A percentile compares a stretch with the other conserved stretches of the same genome.
phyloP scores from a whole-genome alignment of 2,888 invertebrate genomes.

The Magallana nippona region DNA sequence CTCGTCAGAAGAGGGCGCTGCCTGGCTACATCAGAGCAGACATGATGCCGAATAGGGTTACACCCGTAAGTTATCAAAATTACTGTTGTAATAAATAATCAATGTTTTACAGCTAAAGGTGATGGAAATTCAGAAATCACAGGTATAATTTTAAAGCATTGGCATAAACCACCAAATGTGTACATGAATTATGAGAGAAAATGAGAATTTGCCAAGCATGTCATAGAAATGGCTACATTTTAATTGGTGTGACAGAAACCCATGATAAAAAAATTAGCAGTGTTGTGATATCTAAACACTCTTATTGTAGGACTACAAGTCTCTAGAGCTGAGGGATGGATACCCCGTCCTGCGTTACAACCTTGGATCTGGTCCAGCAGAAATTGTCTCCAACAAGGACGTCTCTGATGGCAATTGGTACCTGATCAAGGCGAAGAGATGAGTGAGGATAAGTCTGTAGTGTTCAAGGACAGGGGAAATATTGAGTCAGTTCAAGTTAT shows the following conservation, averaged over 20 bases:
- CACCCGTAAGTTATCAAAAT: slow-evolving; percentile 41
- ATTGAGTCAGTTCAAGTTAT: too few relatives aligned
- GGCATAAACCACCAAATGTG: too few relatives aligned
- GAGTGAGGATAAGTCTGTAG: slow-evolving; percentile 45
- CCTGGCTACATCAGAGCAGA: slow-evolving; percentile 92
- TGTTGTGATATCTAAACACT: neutral
- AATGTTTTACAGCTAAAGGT: neutral
- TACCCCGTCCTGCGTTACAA: slow-evolving; percentile 92
- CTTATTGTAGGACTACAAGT: slow-evolving; percentile 87
- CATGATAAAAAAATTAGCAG: too few relatives aligned
- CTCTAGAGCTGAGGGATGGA: slow-evolving; percentile 87
- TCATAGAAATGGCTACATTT: too few relatives aligned
- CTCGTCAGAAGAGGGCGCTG: slow-evolving; percentile 85
- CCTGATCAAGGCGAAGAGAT: slow-evolving; percentile 93
- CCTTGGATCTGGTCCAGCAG: slow-evolving; percentile 90
- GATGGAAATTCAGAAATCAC: too few relatives aligned
- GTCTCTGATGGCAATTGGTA: slow-evolving; percentile 95
- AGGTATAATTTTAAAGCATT: too few relatives aligned
- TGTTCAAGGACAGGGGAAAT: too few relatives aligned
- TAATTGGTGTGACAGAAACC: too few relatives aligned
- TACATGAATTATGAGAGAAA: too few relatives aligned
- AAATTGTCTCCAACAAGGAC: slow-evolving; percentile 86
- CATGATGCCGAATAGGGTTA: slow-evolving; percentile 40
- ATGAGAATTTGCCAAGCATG: too few relatives aligned
- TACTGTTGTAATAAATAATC: neutral